Evolutionary conservation across 2,113 vertebrate genomes (phyloP).

Genomic region (Willisornis vidua): DNA sequence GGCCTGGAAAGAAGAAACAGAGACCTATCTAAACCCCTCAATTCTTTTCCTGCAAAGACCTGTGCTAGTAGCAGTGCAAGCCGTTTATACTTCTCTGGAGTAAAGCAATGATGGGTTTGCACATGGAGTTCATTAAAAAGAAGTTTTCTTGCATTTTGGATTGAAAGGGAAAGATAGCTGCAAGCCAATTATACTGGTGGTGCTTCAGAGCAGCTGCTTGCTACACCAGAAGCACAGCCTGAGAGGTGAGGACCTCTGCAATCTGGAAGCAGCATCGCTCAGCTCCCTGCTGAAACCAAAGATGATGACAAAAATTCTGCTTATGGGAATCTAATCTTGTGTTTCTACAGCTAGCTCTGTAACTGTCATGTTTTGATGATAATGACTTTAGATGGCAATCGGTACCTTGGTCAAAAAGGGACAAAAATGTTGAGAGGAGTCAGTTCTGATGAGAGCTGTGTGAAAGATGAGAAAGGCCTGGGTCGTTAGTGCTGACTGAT

Average conservation of each 20-base stretch:
- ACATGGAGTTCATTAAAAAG: not conserved
- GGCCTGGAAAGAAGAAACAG: not conserved
- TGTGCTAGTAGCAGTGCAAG: not conserved
- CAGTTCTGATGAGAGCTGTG: slow-evolving; percentile 5
- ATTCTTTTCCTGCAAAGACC: not conserved
- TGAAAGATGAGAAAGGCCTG: slow-evolving; percentile 36
- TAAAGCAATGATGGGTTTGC: not conserved
- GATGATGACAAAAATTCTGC: not conserved
- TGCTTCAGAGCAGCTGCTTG: not conserved
- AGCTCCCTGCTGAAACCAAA: not conserved
- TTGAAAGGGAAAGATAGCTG: not conserved
- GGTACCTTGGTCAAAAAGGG: slow-evolving; percentile 52
- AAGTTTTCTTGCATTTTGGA: not conserved
- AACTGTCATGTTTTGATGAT: slow-evolving; percentile 33
- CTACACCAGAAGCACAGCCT: not conserved
- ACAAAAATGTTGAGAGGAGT: slow-evolving; percentile 24
- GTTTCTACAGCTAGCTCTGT: not conserved
- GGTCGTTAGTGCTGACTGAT: slow-evolving; percentile 60
- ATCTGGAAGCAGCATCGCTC: not conserved
- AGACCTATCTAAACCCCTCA: not conserved
- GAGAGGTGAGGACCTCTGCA: not conserved
- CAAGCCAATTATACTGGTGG: not conserved
- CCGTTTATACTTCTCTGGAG: not conserved
- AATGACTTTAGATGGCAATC: slow-evolving; percentile 36
- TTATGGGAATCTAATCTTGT: not conserved